phyloP scores from a whole-genome alignment of 2,113 vertebrate species.

The Prunella himalayana region DNA sequence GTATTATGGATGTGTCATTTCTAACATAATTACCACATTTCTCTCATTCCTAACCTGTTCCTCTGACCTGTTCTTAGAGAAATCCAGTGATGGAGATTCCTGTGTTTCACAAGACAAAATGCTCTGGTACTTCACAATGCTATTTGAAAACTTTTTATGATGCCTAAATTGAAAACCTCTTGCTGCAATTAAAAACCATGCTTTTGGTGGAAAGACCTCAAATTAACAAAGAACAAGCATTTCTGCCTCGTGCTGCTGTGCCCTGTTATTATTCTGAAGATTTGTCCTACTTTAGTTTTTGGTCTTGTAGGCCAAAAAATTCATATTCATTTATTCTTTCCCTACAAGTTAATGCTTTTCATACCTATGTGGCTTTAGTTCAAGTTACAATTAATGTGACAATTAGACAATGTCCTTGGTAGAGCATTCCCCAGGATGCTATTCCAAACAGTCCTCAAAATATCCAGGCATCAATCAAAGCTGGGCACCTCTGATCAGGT shows the following conservation, averaged over 20 bases:
- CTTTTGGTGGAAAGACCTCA: not conserved
- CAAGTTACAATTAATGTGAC: not conserved
- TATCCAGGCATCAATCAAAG: not conserved
- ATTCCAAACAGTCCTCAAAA: not conserved
- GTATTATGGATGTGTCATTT: not conserved
- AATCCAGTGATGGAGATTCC: not conserved
- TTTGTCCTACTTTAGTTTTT: not conserved
- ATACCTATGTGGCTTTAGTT: not conserved
- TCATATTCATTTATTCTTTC: not conserved
- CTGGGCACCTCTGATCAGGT: not conserved
- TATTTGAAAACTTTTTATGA: not conserved
- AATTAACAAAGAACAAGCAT: not conserved
- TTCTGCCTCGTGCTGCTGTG: not conserved
- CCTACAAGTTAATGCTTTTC: not conserved
- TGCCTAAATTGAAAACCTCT: not conserved
- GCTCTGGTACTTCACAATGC: not conserved
- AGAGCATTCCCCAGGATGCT: not conserved
- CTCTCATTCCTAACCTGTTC: not conserved
- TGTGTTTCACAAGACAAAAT: not conserved
- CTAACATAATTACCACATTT: not conserved
- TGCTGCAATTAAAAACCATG: not conserved
- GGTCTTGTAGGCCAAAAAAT: not conserved
- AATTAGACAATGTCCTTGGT: not conserved
- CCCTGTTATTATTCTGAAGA: not conserved
- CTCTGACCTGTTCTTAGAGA: not conserved